Evolutionary conservation across 2,797 vertebrate species (phyloP), one percentile per base, ranked within the genome.

Genomic region (Danio albolineatus): DNA sequence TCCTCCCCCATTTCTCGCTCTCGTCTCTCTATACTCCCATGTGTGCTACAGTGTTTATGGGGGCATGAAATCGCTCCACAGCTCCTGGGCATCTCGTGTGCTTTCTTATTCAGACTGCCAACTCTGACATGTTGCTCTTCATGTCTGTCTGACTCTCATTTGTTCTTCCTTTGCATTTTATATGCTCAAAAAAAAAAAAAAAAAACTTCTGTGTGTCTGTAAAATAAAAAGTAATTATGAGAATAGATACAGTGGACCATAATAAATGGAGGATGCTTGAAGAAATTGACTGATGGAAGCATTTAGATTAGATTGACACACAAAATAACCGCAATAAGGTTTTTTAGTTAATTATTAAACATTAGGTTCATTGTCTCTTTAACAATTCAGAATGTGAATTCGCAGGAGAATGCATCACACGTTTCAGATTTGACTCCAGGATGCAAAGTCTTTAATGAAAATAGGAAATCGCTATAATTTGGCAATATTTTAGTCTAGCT

Each of bases 61-160:
- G 94, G 88, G 92, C 92, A 92, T 94, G 91, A 94, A 94, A 94
- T 94, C 75, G 84, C 89, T 90, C 90, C 83, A 91, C 86, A 91
- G 90, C 92, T 90, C 82, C 54, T 82, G 88, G 91, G 90, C 88
- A 89, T 80, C 79, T 77, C n/a, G 19, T 76, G 43, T 43, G 10
- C 36, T 28, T 16, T 39, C 48, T 81, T 71, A 69, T 38, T 48
- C 43, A 17, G 72, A 73, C 46, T 81, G 54, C 53, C 49, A 72
- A 78, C 76, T 21, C 65, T 81, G 38, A 62, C 13, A 28, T 2
- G 16, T 51, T 28, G 39, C 67, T 75, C 8, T 78, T 12, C 60
- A 10, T 74, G 21, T 73, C 48, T 62, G 28, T 51, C 71, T 79
- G 72, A 57, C 39, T 61, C 65, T 82, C 48, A 46, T 51, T 62